Evolutionary conservation across 2,797 vertebrate genomes (phyloP).

Genomic region (Gobionotothen gibberifrons): DNA sequence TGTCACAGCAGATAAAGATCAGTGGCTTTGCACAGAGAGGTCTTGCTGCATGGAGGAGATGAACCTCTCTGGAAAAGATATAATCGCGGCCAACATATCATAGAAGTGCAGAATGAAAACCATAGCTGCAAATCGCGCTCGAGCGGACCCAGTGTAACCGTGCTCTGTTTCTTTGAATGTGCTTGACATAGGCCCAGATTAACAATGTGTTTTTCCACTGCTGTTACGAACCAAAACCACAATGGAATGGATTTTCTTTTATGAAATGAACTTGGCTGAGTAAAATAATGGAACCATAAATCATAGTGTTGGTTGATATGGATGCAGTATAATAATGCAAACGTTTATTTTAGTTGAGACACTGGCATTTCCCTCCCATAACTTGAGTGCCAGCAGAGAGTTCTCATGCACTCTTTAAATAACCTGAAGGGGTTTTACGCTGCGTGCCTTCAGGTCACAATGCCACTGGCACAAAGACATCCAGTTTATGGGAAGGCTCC

Average conservation of each 20-base stretch:
- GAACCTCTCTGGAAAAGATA: conserved; percentile 37
- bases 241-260: conserved; percentile 29
- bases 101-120: conserved; percentile 24
- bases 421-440: conserved; percentile 62
- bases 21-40: conserved; percentile 54
- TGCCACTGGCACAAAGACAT: conserved; percentile 63
- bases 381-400: conserved; percentile 53
- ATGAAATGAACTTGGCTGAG: conserved; percentile 47
- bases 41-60: conserved; percentile 40
- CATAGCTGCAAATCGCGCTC: conserved; percentile 17
- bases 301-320: conserved; percentile 44
- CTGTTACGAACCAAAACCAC: conserved; percentile 38
- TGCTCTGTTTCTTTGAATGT: conserved; percentile 37
- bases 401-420: conserved; percentile 82
- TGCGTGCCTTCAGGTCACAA: conserved; percentile 57
- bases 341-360: conserved; percentile 37
- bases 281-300: conserved; percentile 58
- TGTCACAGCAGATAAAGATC: conserved; percentile 66
- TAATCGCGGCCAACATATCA: conserved; percentile 40
- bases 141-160: conserved; percentile 4
- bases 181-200: background rate
- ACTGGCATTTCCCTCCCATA: conserved; percentile 44
- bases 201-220: conserved; percentile 36
- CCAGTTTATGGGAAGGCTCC: conserved; percentile 68
- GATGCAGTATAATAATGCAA: conserved; percentile 40